Evolutionary conservation across 2,888 invertebrate genomes (phyloP), one percentile per base, ranked within the genome.

Genomic region (Schrankia costaestrigalis): DNA sequence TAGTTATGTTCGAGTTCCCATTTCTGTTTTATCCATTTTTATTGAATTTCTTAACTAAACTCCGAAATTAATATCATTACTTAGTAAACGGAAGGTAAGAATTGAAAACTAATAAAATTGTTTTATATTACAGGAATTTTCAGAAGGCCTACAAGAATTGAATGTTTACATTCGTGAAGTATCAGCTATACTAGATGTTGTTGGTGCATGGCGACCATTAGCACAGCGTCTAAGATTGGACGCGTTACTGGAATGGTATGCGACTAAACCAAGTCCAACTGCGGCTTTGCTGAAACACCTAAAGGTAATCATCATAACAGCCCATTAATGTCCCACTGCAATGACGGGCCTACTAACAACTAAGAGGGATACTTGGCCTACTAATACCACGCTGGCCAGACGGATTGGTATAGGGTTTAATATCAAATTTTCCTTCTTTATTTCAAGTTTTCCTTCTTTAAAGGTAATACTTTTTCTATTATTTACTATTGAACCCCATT

Each of bases 191-290:
- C 72, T 94, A 40, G 91, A 93, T 66, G 69, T 73, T 42, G 71
- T 86, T 11, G 84, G 85, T 26, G 89, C 85, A 12, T 93, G 93
- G 93, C 82, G 86, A 25, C 77, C 74, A 41, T 71, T 94, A 11
- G 92, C 91, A 0, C 66, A 71, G 8, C 74, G 89, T 1, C 71
- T 92, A 28, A 79, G 89, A 3, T 78, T 90, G 30, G 85, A 85
- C 19, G 72, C 89, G 23, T 71, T 90, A 26, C 55, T 83, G 0
- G 81, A 84, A 28, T 79, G 90, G 51, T 89, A 90, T 67, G 73
- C 71, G 18, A 69, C 71, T 26, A 72, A 83, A 3, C 67, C 69
- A 28, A 89, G 89, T 53, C 90, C 90, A 21, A 86, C 92, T 0
- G 73, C 80, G 35, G 82, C 86, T 1, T 79, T 93, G 50, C 77